phyloP scores from a whole-genome alignment of 2,888 invertebrate genomes.

The Leptinotarsa haldemani region DNA sequence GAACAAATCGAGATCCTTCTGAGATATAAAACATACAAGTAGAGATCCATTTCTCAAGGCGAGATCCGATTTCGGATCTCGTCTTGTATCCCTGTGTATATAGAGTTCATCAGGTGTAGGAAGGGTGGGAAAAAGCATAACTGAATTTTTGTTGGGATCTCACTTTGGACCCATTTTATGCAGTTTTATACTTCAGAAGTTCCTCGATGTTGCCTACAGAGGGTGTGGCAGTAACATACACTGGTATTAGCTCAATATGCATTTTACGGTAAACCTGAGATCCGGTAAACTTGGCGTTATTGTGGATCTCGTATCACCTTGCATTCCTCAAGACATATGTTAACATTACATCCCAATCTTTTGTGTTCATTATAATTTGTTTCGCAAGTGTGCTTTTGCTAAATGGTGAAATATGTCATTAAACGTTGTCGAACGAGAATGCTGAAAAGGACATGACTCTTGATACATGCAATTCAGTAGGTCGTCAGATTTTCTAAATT shows the following conservation, averaged over 20 bases:
- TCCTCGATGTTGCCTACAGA: not conserved
- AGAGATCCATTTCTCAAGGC: not conserved
- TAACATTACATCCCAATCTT: not conserved
- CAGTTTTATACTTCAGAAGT: not conserved
- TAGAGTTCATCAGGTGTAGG: conserved; percentile 6
- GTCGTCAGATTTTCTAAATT: too few relatives aligned
- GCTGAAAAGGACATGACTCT: too few relatives aligned
- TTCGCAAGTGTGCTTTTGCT: conserved; percentile 4
- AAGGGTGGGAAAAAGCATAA: not conserved
- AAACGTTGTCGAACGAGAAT: not conserved
- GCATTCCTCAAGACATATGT: not conserved
- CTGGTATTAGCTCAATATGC: not conserved
- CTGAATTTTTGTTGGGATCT: not conserved
- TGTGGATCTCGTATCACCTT: not conserved
- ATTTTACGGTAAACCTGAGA: not conserved
- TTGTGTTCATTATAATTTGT: conserved; percentile 10
- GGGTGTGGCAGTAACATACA: not conserved
- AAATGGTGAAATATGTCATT: conserved; percentile 8
- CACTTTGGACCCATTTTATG: not conserved
- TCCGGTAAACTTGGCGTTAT: not conserved
- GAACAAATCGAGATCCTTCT: conserved; percentile 1
- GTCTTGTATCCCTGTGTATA: conserved; percentile 9
- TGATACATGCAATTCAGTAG: not conserved
- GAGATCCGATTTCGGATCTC: conserved; percentile 3
- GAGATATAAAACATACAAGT: not conserved